These are phyloP conservation scores for Pseudeuparius sepicola DNA, from an alignment of 2,888 invertebrate species.

Conservation along the genomic window DNA sequence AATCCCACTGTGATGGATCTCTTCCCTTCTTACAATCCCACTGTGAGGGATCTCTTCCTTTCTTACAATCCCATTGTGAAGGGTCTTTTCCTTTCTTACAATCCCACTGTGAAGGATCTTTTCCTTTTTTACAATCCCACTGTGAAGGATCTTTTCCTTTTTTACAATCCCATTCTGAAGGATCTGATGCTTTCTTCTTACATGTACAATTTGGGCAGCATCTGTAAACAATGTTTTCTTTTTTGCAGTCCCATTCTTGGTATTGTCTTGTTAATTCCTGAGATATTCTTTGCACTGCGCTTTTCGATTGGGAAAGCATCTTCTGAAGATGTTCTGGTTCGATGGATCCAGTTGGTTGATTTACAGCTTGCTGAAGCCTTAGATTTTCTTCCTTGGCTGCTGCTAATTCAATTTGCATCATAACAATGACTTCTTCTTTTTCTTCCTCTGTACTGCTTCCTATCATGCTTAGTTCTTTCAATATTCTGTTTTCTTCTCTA, in stretches of 20 bases:
- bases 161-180: conserved; percentile 9
- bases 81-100: no score
- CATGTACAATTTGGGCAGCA: conserved; percentile 20
- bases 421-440: background rate
- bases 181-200: conserved; percentile 8
- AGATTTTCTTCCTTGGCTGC: conserved; percentile 21
- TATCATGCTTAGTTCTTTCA: no score
- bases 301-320: conserved; percentile 32
- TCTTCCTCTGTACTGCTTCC: no score
- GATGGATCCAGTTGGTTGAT: conserved; percentile 14
- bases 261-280: conserved; percentile 31
- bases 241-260: conserved; percentile 25
- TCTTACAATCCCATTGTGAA: no score
- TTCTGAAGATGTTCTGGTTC: conserved; percentile 30
- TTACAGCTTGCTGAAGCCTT: conserved; percentile 18
- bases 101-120: no score
- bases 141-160: conserved; percentile 18
- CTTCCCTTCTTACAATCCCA: no score
- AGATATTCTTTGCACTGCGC: conserved; percentile 31
- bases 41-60: no score
- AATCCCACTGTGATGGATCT: no score
- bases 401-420: conserved; percentile 19
- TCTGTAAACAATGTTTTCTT: conserved; percentile 10
- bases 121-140: no score
- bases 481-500: no score